Conservation (phyloP, 1,140 invertebrate species). For the Ceratoteleas bidentatus region DNA sequence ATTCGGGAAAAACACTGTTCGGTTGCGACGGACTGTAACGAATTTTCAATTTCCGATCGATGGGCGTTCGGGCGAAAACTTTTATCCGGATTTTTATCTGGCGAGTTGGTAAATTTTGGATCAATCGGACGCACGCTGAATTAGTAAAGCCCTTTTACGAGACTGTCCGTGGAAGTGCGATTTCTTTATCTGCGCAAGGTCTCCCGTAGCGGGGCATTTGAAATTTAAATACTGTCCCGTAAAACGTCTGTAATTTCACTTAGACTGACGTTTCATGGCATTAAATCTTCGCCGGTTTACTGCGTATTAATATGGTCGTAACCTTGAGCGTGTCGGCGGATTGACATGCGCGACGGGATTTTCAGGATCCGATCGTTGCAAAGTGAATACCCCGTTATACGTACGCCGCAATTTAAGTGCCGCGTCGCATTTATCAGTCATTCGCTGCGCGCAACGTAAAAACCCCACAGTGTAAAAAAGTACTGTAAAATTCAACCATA, state of each 20-base stretch:
- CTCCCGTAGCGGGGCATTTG: background rate
- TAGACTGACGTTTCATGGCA: background rate
- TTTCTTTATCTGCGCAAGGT: constrained; percentile 4
- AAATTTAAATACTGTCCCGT: constrained; percentile 4
- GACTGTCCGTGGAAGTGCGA: background rate
- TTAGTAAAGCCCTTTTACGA: constrained; percentile 15
- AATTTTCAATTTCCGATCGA: too few species aligned
- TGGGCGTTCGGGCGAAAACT: background rate
- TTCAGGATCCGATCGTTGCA: too few species aligned
- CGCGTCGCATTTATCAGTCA: too few species aligned
- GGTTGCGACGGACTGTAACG: too few species aligned
- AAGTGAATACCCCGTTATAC: too few species aligned
- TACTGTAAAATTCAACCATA: too few species aligned
- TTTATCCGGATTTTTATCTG: background rate
- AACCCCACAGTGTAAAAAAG: too few species aligned
- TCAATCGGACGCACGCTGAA: background rate
- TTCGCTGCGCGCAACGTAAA: too few species aligned
- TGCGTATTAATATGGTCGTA: constrained; percentile 6
- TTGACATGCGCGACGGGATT: too few species aligned
- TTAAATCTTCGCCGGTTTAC: background rate
- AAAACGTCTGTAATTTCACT: constrained; percentile 15
- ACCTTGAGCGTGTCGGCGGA: background rate
- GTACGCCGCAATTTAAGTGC: background rate
- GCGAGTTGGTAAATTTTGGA: constrained; percentile 1
- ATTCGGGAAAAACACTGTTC: too few species aligned